Percentiles rank a stretch among this genome's conserved stretches.
These are phyloP conservation scores for Boleophthalmus pectinirostris DNA, from an alignment of 2,113 vertebrate species.

Conservation along the genomic window DNA sequence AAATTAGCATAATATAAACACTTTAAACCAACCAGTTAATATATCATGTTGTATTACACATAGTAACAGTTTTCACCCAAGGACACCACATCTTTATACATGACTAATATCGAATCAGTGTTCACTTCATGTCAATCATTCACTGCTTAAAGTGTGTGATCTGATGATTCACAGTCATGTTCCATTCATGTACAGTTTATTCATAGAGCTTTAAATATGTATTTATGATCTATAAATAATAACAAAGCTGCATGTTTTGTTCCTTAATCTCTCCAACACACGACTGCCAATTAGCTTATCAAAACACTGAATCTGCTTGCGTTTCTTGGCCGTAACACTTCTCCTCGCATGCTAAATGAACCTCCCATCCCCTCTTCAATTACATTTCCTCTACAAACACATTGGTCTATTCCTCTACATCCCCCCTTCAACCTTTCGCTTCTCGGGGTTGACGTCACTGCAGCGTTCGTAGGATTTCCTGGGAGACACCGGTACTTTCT, in stretches of 20 bases:
- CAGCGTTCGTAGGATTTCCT: constrained; percentile 23
- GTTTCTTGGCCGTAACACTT: background rate
- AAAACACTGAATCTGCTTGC: background rate
- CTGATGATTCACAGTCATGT: background rate
- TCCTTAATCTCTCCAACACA: background rate
- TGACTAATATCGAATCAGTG: background rate
- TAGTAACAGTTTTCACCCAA: background rate
- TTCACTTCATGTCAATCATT: background rate
- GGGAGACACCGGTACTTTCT: constrained; percentile 27
- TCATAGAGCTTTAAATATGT: background rate
- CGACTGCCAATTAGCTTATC: background rate
- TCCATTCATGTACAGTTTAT: background rate
- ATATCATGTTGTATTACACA: background rate
- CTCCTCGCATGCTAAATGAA: background rate
- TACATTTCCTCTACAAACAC: constrained; percentile 1
- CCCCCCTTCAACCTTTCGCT: constrained; percentile 1
- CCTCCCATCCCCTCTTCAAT: background rate
- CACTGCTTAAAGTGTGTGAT: background rate
- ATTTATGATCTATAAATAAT: background rate
- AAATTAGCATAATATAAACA: no score
- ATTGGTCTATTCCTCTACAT: background rate
- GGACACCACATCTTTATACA: background rate
- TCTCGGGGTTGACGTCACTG: constrained; percentile 22
- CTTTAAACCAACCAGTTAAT: background rate
- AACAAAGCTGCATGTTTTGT: background rate